A percentile compares a stretch with the other conserved stretches of the same genome.
Evolutionary conservation across 2,113 vertebrate genomes (phyloP).

Genomic region (Thryonomys swinderianus): DNA sequence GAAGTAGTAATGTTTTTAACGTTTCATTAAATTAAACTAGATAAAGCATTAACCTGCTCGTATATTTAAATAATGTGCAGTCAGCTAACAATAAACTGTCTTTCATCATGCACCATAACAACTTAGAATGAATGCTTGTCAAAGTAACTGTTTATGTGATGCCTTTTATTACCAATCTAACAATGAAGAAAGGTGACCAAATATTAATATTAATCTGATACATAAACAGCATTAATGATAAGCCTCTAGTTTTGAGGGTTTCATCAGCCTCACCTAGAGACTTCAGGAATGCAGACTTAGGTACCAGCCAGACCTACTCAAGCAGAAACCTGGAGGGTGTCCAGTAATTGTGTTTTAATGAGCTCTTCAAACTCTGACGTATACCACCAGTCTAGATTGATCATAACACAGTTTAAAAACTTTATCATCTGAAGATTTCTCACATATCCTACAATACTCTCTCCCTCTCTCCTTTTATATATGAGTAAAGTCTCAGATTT

Average conservation of each 20-base stretch:
- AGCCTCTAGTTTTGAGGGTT: not conserved
- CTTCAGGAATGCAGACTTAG: not conserved
- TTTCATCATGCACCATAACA: conserved; percentile 19
- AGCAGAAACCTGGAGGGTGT: not conserved
- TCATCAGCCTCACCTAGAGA: not conserved
- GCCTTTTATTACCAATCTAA: not conserved
- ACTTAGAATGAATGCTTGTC: not conserved
- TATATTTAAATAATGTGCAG: conserved; percentile 19
- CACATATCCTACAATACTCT: not conserved
- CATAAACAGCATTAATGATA: not conserved
- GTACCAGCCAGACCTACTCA: not conserved
- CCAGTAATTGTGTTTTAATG: not conserved
- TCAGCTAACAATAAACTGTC: not conserved
- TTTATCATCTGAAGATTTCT: not conserved
- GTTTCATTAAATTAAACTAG: not conserved
- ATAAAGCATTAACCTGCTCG: not conserved
- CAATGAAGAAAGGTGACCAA: not conserved
- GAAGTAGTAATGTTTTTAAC: not conserved
- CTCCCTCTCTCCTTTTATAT: not conserved
- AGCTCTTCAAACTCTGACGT: not conserved
- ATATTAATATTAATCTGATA: not conserved
- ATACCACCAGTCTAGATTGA: not conserved
- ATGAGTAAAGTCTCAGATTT: not conserved
- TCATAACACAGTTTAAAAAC: not conserved
- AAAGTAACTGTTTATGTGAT: not conserved